Evolutionary conservation across 2,888 invertebrate species (phyloP).

Genomic region (Pycnomerus fuliginosus): DNA sequence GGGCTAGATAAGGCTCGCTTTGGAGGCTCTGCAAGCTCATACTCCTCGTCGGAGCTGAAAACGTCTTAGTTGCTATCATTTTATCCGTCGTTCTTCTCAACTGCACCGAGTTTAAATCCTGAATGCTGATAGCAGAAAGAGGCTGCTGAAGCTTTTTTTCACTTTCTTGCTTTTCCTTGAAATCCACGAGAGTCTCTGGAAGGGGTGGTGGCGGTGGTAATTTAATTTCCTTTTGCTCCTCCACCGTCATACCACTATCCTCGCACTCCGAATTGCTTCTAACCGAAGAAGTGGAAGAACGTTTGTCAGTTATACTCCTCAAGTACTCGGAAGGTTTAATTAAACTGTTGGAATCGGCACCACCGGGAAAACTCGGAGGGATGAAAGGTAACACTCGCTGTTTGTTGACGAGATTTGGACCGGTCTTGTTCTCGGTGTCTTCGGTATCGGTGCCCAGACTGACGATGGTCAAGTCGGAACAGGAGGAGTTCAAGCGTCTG

Average conservation of each 20-base stretch:
- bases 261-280: conserved; percentile 50
- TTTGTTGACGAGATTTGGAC: conserved; percentile 73
- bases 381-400: conserved; percentile 87
- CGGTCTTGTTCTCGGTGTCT: conserved; percentile 51
- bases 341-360: conserved; percentile 71
- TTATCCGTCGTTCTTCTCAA: conserved; percentile 72
- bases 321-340: conserved; percentile 93
- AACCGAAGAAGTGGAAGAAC: conserved; percentile 54
- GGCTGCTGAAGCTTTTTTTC: conserved; percentile 68
- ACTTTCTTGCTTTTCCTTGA: conserved; percentile 29
- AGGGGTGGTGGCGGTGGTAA: conserved; percentile 59
- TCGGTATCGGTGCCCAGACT: conserved; percentile 52
- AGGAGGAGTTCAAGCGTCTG: conserved; percentile 51
- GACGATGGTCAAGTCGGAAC: conserved; percentile 53
- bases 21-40: conserved; percentile 74
- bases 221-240: conserved; percentile 28
- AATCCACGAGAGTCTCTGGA: conserved; percentile 34
- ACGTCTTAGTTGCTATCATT: conserved; percentile 75
- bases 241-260: conserved; percentile 37
- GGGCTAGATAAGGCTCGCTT: conserved; percentile 70
- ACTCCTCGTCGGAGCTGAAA: conserved; percentile 76
- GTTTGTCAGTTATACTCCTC: conserved; percentile 71
- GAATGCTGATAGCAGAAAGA: conserved; percentile 83
- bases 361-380: conserved; percentile 81
- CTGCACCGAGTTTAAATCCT: conserved; percentile 83